Percentiles rank a stretch among this genome's conserved stretches.
Evolutionary conservation across 1,140 invertebrate species (phyloP).

Genomic region (Heliconius himera): DNA sequence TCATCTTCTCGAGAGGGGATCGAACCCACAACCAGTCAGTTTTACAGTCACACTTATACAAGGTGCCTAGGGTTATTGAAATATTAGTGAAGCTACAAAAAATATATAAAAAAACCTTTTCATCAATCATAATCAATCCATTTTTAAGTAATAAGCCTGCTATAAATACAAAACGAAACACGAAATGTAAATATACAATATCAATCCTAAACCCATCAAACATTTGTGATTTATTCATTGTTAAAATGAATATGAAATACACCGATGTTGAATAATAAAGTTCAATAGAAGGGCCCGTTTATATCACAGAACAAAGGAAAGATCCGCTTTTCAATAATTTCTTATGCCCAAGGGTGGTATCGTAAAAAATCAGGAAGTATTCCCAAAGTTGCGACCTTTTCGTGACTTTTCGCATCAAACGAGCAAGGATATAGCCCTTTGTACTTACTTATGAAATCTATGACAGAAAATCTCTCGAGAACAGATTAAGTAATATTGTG

Average conservation of each 20-base stretch:
- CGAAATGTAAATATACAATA: neutral
- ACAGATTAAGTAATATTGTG: conserved; percentile 31
- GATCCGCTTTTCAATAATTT: conserved; percentile 44
- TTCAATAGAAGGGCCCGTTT: conserved; percentile 22
- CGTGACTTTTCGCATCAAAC: conserved; percentile 35
- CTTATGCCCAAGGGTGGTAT: conserved; percentile 39
- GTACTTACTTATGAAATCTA: conserved; percentile 28
- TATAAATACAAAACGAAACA: neutral
- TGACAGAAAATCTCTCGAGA: conserved; percentile 36
- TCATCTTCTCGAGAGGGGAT: too few relatives aligned
- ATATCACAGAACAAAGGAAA: conserved; percentile 37
- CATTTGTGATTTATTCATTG: conserved; percentile 31
- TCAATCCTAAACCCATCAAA: conserved; percentile 20
- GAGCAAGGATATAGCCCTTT: conserved; percentile 28
- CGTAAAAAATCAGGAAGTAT: conserved; percentile 42
- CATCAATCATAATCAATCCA: neutral
- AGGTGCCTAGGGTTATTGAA: too few relatives aligned
- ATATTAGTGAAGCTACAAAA: too few relatives aligned
- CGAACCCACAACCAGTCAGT: too few relatives aligned
- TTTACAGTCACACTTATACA: too few relatives aligned
- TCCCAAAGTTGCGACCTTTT: conserved; percentile 44
- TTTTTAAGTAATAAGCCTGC: neutral
- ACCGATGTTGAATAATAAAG: conserved; percentile 27
- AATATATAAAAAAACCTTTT: neutral
- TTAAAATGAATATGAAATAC: conserved; percentile 32